Evolutionary conservation across 2,888 invertebrate genomes (phyloP).

Genomic region (Pterostichus madidus): DNA sequence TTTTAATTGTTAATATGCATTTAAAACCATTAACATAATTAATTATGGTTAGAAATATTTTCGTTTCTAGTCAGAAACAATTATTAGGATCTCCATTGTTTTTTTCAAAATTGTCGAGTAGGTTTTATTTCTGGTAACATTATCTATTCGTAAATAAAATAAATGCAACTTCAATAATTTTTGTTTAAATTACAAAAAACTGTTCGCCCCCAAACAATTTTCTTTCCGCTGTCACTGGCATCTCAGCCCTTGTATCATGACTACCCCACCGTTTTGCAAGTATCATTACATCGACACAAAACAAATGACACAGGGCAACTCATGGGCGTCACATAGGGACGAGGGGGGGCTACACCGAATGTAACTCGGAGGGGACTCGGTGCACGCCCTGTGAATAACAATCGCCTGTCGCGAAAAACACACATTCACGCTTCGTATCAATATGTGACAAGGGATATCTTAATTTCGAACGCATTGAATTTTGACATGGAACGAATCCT

Average conservation of each 20-base stretch:
- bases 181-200: no score
- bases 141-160: no score
- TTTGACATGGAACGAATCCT: conserved; percentile 43
- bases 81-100: no score
- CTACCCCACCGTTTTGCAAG: conserved; percentile 55
- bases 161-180: no score
- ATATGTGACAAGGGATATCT: conserved; percentile 49
- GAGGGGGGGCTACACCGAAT: neutral
- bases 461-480: conserved; percentile 8
- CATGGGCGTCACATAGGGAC: conserved; percentile 31
- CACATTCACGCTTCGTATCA: conserved; percentile 46
- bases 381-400: conserved; percentile 59
- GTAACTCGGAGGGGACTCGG: conserved; percentile 22
- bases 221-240: neutral
- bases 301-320: conserved; percentile 57
- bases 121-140: no score
- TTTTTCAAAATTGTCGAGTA: no score
- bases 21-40: no score
- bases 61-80: no score
- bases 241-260: conserved; percentile 35
- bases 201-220: no score
- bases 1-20: no score
- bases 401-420: conserved; percentile 54
- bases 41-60: no score
- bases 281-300: conserved; percentile 65